Conservation (phyloP, 2,113 vertebrate genomes). For the Procavia capensis region DNA sequence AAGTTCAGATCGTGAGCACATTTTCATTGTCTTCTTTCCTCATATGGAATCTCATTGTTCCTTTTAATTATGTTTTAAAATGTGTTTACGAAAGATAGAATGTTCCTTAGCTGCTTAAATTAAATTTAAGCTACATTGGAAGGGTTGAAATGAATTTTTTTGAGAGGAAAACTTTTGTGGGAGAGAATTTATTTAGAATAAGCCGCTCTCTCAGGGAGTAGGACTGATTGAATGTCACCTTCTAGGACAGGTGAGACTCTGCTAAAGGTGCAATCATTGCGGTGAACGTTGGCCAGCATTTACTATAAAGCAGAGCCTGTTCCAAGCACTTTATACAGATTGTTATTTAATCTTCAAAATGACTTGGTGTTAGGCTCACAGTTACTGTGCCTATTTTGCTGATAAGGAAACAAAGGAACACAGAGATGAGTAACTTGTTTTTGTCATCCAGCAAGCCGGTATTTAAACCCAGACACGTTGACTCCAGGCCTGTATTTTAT, state of each 20-base stretch:
- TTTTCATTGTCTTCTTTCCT: slow-evolving; percentile 71
- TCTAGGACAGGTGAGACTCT: background rate
- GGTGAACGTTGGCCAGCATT: background rate
- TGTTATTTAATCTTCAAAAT: background rate
- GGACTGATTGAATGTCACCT: background rate
- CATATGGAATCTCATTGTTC: slow-evolving; percentile 75
- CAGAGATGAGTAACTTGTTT: background rate
- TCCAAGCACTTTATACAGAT: background rate
- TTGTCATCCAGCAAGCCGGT: background rate
- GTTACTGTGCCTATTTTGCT: background rate
- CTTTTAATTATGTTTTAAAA: slow-evolving; percentile 65
- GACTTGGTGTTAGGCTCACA: background rate
- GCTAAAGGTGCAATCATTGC: background rate
- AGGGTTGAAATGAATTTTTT: slow-evolving; percentile 52
- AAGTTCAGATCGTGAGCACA: slow-evolving; percentile 57
- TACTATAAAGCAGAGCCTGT: background rate
- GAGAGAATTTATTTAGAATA: slow-evolving; percentile 55
- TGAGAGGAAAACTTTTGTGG: slow-evolving; percentile 13
- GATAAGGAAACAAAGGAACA: background rate
- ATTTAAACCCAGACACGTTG: background rate
- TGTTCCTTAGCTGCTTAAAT: slow-evolving; percentile 53
- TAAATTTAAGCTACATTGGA: slow-evolving; percentile 54
- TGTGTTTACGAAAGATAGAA: slow-evolving; percentile 51
- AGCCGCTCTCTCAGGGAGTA: background rate
- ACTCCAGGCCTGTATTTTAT: background rate